Evolutionary conservation across 2,797 vertebrate genomes (phyloP), one percentile per base, ranked within the genome.

Genomic region (Muraenolepis orangiensis): DNA sequence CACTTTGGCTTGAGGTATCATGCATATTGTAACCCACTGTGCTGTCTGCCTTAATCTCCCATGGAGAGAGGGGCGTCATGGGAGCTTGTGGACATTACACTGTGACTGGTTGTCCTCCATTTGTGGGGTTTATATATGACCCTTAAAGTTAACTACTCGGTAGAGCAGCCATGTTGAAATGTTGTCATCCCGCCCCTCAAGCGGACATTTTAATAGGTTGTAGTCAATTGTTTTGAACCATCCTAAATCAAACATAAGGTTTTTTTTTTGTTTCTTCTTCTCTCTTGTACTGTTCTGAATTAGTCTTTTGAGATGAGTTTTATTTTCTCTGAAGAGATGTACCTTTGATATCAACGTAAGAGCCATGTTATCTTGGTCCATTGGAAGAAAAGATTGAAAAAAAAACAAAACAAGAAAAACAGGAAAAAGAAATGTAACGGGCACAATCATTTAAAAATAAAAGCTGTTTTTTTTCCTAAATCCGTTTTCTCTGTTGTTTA

Each of bases 361-460:
- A 90, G 72, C 77, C 82, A 78, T 84, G 80, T 85, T 84, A 84
- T 82, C 77, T 81, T 82, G 68, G 76, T 90, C 80, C 80, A 85
- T 87, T 84, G 80, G 83, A 85, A 75, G 77, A 88, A 83, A 79
- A 81, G 61, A 87, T 90, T 85, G 85, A 77, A 72, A 85, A 87
- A 84, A 83, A 82, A 71, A 73, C 77, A 67, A 12, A 82, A 46
- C 67, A 75, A 73, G 29, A 74, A 76, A 76, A 74, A n/a, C n/a
- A n/a, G n/a, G 66, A 70, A 88, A 74, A 71, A n/a, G 38, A 88
- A 85, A 81, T 78, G 82, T 87, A 87, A 91, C 85, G 89, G 86
- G 84, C 88, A 80, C 71, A 88, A 82, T 92, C 91, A 92, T 93
- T 91, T 92, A 87, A 88, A 86, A 93, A 93, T 93, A 92, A 94